phyloP scores from a whole-genome alignment of 2,888 invertebrate species.

The Cacoxenus indagator region DNA sequence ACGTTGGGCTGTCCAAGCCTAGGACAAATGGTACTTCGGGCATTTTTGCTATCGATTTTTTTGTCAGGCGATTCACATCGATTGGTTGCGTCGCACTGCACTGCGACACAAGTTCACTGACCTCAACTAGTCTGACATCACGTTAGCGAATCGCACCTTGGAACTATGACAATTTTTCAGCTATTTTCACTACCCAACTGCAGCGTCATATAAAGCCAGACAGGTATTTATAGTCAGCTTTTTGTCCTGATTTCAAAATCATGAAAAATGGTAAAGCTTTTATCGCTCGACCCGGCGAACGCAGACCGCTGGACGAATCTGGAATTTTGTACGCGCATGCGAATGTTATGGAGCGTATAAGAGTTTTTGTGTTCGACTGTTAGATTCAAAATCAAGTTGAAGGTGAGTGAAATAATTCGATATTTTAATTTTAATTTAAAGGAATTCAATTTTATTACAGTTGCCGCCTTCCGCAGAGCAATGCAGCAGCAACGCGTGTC shows the following conservation, averaged over 20 bases:
- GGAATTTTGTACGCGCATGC: background rate
- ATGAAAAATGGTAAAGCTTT: background rate
- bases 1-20: constrained; percentile 59
- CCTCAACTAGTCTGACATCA: constrained; percentile 21
- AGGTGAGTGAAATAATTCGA: background rate
- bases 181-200: background rate
- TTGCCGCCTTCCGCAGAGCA: background rate
- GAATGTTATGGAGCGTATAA: background rate
- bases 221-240: background rate
- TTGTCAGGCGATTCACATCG: constrained; percentile 3
- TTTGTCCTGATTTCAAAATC: background rate
- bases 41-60: constrained; percentile 45
- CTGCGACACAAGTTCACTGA: constrained; percentile 50
- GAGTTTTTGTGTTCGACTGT: background rate
- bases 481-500: background rate
- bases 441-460: background rate
- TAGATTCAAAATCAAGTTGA: constrained; percentile 5
- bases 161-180: background rate
- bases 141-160: background rate
- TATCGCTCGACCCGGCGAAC: background rate
- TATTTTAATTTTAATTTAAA: background rate
- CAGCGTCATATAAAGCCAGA: background rate
- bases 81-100: no score
- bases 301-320: background rate
- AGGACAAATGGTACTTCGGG: constrained; percentile 63